Conservation (phyloP, 2,797 vertebrate species). For the Leptodactylus fallax region DNA sequence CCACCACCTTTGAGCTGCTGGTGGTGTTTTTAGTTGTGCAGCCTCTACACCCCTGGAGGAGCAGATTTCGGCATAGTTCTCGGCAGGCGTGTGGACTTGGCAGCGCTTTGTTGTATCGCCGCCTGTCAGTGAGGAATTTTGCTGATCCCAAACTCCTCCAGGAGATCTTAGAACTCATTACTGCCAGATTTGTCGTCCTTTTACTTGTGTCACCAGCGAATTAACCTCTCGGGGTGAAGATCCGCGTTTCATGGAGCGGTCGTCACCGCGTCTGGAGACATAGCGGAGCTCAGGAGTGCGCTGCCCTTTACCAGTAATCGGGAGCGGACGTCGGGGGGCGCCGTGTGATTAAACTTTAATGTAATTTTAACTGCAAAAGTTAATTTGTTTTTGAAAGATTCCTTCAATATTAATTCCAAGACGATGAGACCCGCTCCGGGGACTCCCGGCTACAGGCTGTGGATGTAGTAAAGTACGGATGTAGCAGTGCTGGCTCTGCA, state of each 20-base stretch:
- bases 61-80: background rate
- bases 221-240: constrained; percentile 15
- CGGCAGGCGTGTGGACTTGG: background rate
- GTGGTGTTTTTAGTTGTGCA: background rate
- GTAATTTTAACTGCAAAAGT: background rate
- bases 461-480: background rate
- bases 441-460: background rate
- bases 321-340: background rate
- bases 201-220: background rate
- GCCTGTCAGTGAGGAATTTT: constrained; percentile 37
- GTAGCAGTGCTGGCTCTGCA: background rate
- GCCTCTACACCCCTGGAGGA: background rate
- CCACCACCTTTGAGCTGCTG: too few species aligned
- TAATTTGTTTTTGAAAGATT: constrained; percentile 29
- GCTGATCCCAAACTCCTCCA: constrained; percentile 50
- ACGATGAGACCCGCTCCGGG: background rate
- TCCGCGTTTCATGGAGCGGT: too few species aligned
- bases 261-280: background rate
- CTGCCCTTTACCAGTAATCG: background rate
- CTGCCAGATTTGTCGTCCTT: background rate
- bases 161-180: constrained; percentile 31
- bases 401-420: constrained; percentile 25
- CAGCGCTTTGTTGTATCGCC: background rate
- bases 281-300: background rate
- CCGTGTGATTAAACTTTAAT: constrained; percentile 32